These are phyloP conservation scores for Rhineura floridana DNA, from an alignment of 2,113 vertebrate genomes.

Conservation along the genomic window DNA sequence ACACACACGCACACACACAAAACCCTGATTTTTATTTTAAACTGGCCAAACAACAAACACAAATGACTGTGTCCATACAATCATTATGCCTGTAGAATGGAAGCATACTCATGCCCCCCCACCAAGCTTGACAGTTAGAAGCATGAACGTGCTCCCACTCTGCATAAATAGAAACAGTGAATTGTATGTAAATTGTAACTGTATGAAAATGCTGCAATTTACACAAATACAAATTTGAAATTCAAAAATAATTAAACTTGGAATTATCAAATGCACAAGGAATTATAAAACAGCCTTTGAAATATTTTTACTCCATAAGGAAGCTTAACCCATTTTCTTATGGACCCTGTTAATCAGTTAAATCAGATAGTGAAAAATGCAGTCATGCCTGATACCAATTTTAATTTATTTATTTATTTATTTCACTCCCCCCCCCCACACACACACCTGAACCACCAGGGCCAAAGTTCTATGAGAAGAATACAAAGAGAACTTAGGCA, in stretches of 20 bases:
- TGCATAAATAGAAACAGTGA: background rate
- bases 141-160: background rate
- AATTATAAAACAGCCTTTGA: background rate
- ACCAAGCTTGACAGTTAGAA: background rate
- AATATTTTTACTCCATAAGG: background rate
- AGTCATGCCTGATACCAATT: background rate
- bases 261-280: background rate
- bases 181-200: background rate
- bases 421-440: too few relatives aligned
- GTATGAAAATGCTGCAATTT: conserved; percentile 3
- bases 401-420: background rate
- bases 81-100: background rate
- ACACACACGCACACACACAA: too few relatives aligned
- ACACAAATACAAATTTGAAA: conserved; percentile 6
- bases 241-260: conserved; percentile 8
- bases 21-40: too few relatives aligned
- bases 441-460: background rate
- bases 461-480: background rate
- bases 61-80: conserved; percentile 4
- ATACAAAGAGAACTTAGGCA: background rate
- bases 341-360: background rate
- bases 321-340: background rate
- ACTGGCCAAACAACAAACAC: background rate
- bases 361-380: background rate
- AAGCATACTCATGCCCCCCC: background rate